Conservation (phyloP, 2,888 invertebrate genomes). For the Colostygia pectinataria region DNA sequence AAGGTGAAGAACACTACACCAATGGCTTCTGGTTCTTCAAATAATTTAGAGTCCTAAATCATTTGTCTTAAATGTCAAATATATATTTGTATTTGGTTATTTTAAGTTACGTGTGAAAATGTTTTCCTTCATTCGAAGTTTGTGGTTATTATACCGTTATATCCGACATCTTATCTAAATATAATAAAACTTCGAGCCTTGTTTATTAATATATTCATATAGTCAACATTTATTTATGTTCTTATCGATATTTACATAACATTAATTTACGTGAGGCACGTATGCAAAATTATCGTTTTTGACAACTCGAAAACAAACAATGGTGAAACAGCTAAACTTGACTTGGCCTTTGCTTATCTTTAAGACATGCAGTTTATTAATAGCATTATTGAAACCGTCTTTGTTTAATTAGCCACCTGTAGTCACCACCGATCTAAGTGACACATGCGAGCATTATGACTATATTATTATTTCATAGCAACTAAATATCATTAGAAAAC, state of each 20-base stretch:
- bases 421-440: neutral
- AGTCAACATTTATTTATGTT: neutral
- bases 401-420: conserved; percentile 5
- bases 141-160: neutral
- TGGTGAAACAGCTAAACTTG: conserved; percentile 3
- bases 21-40: conserved; percentile 1
- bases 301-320: neutral
- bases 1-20: conserved; percentile 7
- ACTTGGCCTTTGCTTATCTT: conserved; percentile 12
- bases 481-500: too few species aligned
- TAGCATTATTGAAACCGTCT: neutral
- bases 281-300: neutral
- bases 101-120: neutral
- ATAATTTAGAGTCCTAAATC: neutral
- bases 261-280: conserved; percentile 2
- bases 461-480: too few species aligned
- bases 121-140: neutral
- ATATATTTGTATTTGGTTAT: too few species aligned
- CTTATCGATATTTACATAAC: conserved; percentile 2
- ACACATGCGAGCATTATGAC: neutral
- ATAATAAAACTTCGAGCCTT: too few species aligned
- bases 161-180: too few species aligned
- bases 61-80: too few species aligned
- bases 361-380: conserved; percentile 6
- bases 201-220: neutral